Conservation (phyloP, 2,888 invertebrate species). For the Margaritifera margaritifera region DNA sequence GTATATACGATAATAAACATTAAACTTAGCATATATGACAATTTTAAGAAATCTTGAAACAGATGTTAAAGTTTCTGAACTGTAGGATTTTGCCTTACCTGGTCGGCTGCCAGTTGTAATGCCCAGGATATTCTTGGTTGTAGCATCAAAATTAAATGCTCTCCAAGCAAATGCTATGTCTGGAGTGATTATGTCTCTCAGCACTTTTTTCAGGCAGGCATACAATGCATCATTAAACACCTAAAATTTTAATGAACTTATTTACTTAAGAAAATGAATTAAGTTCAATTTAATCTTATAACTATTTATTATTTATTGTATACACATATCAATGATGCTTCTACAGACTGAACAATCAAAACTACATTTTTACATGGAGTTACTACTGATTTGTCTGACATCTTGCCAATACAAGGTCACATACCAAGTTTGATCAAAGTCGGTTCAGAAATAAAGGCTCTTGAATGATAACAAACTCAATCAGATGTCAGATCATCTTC, state of each 20-base stretch:
- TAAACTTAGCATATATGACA: too few species aligned
- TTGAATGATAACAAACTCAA: too few species aligned
- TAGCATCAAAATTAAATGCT: slow-evolving; percentile 67
- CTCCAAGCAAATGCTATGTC: slow-evolving; percentile 72
- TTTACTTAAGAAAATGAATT: not conserved
- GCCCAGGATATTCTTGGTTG: slow-evolving; percentile 65
- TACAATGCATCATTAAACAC: slow-evolving; percentile 70
- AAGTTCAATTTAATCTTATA: not conserved
- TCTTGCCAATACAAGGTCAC: too few species aligned
- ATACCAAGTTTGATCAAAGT: too few species aligned
- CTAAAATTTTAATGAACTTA: slow-evolving; percentile 41
- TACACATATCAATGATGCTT: not conserved
- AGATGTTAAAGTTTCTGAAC: too few species aligned
- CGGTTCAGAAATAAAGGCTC: too few species aligned
- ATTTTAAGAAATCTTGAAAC: too few species aligned
- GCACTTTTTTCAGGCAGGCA: slow-evolving; percentile 58
- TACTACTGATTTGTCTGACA: too few species aligned
- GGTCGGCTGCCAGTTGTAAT: slow-evolving; percentile 60
- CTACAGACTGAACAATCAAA: too few species aligned
- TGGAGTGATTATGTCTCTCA: slow-evolving; percentile 61
- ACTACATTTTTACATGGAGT: too few species aligned
- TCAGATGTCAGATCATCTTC: too few species aligned
- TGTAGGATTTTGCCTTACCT: slow-evolving; percentile 42
- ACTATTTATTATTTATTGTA: not conserved
- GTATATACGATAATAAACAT: too few species aligned